Evolutionary conservation across 1,140 invertebrate genomes (phyloP).

Genomic region (Neuroterus valhalla): DNA sequence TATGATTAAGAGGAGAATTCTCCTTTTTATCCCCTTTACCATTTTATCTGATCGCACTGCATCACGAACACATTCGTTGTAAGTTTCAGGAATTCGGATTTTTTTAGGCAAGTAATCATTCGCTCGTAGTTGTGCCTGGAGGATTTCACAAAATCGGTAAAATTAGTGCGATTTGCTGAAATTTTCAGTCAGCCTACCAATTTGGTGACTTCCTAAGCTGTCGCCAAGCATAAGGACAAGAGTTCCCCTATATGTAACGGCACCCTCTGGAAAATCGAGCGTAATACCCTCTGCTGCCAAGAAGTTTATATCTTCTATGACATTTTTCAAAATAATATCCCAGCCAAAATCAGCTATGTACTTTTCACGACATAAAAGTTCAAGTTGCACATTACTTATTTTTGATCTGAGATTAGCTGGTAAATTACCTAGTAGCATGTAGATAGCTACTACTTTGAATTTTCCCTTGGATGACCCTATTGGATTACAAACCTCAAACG

Average conservation of each 20-base stretch:
- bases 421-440: conserved; percentile 43
- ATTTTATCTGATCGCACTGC: conserved; percentile 24
- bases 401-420: conserved; percentile 35
- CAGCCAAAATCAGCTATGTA: conserved; percentile 33
- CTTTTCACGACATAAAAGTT: conserved; percentile 32
- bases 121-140: background rate
- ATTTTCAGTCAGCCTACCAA: conserved; percentile 53
- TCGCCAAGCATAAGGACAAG: conserved; percentile 47
- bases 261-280: background rate
- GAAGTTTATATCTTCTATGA: too few species aligned
- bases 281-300: conserved; percentile 41
- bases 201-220: conserved; percentile 52
- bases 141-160: conserved; percentile 47
- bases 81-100: conserved; percentile 32
- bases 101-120: conserved; percentile 18
- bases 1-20: conserved; percentile 42
- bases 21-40: conserved; percentile 38
- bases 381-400: conserved; percentile 24
- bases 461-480: too few species aligned
- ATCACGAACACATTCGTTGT: conserved; percentile 28
- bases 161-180: conserved; percentile 45
- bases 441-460: too few species aligned
- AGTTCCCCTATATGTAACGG: conserved; percentile 39
- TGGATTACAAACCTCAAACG: too few species aligned
- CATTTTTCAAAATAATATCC: conserved; percentile 36